Evolutionary conservation across 1,140 invertebrate genomes (phyloP).

Genomic region (Drosophila orena): DNA sequence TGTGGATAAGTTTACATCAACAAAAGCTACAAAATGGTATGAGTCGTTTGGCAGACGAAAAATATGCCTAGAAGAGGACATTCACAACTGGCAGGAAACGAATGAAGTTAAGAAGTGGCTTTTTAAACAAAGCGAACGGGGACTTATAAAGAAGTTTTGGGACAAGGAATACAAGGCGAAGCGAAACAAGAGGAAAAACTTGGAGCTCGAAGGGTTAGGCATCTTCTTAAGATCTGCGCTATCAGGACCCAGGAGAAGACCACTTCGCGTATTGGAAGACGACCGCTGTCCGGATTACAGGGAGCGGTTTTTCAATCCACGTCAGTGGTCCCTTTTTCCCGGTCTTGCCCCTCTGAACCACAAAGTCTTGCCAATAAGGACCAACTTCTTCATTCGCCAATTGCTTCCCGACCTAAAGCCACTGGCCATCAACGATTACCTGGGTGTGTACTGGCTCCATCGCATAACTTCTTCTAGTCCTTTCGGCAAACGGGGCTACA

Average conservation of each 20-base stretch:
- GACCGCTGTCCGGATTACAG: background rate
- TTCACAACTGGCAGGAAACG: background rate
- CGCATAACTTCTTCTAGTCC: slow-evolving; percentile 1
- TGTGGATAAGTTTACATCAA: background rate
- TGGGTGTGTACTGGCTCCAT: slow-evolving; percentile 11
- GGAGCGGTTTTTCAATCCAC: background rate
- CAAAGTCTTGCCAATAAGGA: too few species aligned
- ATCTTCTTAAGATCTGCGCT: slow-evolving; percentile 8
- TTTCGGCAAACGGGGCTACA: slow-evolving; percentile 16
- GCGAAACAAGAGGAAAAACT: background rate
- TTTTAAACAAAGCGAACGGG: too few species aligned
- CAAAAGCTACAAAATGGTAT: background rate
- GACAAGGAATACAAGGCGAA: background rate
- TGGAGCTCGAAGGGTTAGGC: background rate
- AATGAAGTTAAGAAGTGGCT: too few species aligned
- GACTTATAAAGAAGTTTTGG: background rate
- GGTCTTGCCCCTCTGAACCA: background rate
- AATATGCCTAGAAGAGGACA: background rate
- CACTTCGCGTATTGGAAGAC: background rate
- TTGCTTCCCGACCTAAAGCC: background rate
- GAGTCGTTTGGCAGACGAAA: background rate
- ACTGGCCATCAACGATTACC: slow-evolving; percentile 2
- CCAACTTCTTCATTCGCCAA: background rate
- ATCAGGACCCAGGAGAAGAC: too few species aligned
- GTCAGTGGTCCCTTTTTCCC: background rate